phyloP scores from a whole-genome alignment of 2,888 invertebrate species.

The Patella caerulea region DNA sequence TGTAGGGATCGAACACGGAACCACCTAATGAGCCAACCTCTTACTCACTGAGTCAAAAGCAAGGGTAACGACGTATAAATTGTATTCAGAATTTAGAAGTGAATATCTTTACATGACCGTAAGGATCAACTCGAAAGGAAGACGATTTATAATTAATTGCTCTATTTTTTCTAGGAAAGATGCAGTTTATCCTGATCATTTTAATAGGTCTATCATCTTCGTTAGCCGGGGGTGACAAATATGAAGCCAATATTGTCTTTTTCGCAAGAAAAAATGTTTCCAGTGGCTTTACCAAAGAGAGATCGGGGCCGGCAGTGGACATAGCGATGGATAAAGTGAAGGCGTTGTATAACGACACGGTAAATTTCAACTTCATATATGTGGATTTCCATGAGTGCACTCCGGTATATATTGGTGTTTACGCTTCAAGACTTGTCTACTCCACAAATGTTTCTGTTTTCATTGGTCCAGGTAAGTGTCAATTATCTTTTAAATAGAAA shows the following conservation, averaged over 20 bases:
- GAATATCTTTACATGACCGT: too few species aligned
- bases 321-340: conserved; percentile 14
- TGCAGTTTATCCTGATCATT: too few species aligned
- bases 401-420: conserved; percentile 34
- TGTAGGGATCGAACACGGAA: too few species aligned
- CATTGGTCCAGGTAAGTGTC: conserved; percentile 41
- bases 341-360: neutral
- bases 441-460: conserved; percentile 32
- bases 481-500: neutral
- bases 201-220: too few species aligned
- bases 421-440: conserved; percentile 36
- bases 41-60: too few species aligned
- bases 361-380: neutral
- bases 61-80: too few species aligned
- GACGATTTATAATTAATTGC: too few species aligned
- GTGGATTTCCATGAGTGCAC: conserved; percentile 32
- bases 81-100: too few species aligned
- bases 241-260: neutral
- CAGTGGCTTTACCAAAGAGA: neutral
- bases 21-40: too few species aligned
- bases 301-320: conserved; percentile 16
- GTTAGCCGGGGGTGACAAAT: neutral
- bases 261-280: neutral
- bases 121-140: too few species aligned
- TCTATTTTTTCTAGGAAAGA: too few species aligned